Evolutionary conservation across 2,888 invertebrate species (phyloP).

Genomic region (Chrysomela aeneicollis): DNA sequence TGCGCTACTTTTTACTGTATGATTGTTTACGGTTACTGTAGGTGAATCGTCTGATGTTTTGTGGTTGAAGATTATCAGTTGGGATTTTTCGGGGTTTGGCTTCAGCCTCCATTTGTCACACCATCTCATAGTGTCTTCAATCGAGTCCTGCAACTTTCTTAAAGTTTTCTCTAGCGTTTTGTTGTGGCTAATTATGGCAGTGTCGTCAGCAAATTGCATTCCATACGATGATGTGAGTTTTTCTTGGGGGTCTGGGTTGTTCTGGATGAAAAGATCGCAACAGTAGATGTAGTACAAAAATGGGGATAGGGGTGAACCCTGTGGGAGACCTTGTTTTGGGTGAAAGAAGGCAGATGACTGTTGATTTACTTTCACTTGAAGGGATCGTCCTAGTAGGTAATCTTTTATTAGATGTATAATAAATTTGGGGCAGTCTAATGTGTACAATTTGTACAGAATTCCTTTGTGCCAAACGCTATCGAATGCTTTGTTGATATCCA

Average conservation of each 20-base stretch:
- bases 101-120: too few species aligned
- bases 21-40: background rate
- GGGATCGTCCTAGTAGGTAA: background rate
- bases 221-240: too few species aligned
- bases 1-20: background rate
- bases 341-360: conserved; percentile 1
- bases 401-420: background rate
- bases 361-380: background rate
- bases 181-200: conserved; percentile 13
- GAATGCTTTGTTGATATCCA: too few species aligned
- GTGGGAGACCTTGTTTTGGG: conserved; percentile 7
- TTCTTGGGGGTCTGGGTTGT: too few species aligned
- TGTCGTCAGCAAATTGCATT: conserved; percentile 11
- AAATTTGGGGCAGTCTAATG: background rate
- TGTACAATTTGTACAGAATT: background rate
- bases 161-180: conserved; percentile 10
- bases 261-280: too few species aligned
- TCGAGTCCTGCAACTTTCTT: background rate
- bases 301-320: conserved; percentile 10
- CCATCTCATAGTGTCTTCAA: too few species aligned
- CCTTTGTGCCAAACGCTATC: background rate
- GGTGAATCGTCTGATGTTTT: too few species aligned
- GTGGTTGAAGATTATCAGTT: too few species aligned
- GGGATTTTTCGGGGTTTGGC: too few species aligned
- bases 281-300: too few species aligned